A percentile compares a stretch with the other conserved stretches of the same genome.
phyloP scores from a whole-genome alignment of 2,113 vertebrate genomes.

The Numenius arquata region DNA sequence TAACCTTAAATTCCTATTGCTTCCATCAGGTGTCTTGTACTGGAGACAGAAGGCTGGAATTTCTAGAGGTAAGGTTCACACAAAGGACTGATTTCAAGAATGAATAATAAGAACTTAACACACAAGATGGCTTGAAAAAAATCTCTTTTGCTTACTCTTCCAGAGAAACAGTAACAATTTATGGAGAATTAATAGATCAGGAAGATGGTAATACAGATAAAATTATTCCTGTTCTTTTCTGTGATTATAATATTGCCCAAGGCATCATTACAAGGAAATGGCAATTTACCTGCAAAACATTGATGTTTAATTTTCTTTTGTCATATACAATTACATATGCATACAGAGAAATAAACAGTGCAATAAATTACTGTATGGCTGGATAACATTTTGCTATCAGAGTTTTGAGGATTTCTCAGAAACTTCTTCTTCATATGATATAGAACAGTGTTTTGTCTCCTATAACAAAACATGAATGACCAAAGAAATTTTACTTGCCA shows the following conservation, averaged over 20 bases:
- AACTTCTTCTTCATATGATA: not conserved
- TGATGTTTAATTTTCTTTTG: not conserved
- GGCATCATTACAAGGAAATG: not conserved
- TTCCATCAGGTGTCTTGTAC: not conserved
- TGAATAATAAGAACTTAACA: not conserved
- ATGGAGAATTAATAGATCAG: not conserved
- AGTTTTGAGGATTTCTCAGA: not conserved
- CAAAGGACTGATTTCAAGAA: not conserved
- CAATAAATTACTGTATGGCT: not conserved
- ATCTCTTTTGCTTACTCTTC: not conserved
- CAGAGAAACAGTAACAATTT: not conserved
- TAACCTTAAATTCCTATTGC: fast-evolving
- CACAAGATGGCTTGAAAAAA: not conserved
- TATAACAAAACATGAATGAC: not conserved
- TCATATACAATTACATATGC: not conserved
- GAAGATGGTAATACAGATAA: not conserved
- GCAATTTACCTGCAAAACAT: not conserved
- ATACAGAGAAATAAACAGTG: not conserved
- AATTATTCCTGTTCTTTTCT: not conserved
- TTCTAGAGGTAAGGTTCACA: not conserved
- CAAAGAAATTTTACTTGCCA: not conserved
- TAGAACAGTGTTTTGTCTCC: not conserved
- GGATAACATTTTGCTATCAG: not conserved
- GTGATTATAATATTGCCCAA: not conserved
- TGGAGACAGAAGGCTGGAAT: not conserved